phyloP scores from a whole-genome alignment of 2,797 vertebrate species.

The Bufotes viridis region DNA sequence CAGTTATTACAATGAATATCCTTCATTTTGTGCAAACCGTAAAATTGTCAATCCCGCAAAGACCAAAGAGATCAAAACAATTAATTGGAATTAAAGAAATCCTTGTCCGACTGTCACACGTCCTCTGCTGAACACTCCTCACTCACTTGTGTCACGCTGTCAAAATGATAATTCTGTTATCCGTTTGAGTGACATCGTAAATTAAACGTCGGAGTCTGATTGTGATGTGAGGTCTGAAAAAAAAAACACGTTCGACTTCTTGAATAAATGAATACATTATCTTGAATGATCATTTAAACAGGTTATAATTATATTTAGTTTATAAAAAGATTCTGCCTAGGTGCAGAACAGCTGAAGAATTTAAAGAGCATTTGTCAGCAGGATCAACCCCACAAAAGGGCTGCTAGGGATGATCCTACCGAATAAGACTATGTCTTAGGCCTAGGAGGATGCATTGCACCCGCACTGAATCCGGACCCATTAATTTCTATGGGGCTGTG shows the following conservation, averaged over 20 bases:
- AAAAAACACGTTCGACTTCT: conserved; percentile 48
- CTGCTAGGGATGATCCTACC: too few relatives aligned
- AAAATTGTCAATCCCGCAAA: conserved; percentile 34
- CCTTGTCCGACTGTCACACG: conserved; percentile 41
- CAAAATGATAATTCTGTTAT: conserved; percentile 46
- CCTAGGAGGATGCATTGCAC: too few relatives aligned
- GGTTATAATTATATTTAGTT: conserved; percentile 57
- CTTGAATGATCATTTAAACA: conserved; percentile 51
- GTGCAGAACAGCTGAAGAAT: conserved; percentile 11
- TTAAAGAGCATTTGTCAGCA: not conserved
- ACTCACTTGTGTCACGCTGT: conserved; percentile 57
- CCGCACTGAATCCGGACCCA: too few relatives aligned
- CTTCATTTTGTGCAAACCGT: conserved; percentile 15
- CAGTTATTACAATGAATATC: conserved; percentile 8
- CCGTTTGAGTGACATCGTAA: conserved; percentile 57
- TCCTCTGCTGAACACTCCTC: conserved; percentile 33
- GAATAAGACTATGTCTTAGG: too few relatives aligned
- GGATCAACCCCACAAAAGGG: not conserved
- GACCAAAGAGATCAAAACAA: conserved; percentile 33
- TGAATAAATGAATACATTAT: conserved; percentile 62
- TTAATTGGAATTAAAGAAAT: conserved; percentile 35
- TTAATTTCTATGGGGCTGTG: too few relatives aligned
- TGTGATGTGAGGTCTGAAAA: conserved; percentile 54
- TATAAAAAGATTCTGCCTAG: conserved; percentile 39
- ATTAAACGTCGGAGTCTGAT: conserved; percentile 53